These are phyloP conservation scores for Eulemur rufifrons DNA, from an alignment of 2,113 vertebrate genomes.

Conservation along the genomic window DNA sequence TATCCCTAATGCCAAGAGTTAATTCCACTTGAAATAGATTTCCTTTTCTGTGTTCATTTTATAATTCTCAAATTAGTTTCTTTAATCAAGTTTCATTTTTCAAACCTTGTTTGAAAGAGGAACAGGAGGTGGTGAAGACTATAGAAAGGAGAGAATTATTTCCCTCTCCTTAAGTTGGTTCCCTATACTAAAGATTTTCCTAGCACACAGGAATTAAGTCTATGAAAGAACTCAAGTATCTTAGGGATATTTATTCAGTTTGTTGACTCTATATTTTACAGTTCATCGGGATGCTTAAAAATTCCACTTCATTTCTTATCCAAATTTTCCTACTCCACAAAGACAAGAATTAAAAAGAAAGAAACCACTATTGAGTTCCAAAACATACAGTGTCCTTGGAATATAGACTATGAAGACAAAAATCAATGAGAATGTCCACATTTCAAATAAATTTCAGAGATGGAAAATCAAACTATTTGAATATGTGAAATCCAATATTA, in stretches of 20 bases:
- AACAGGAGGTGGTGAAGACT: background rate
- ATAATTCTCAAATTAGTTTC: constrained; percentile 18
- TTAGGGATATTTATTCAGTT: background rate
- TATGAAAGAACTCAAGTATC: background rate
- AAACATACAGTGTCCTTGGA: background rate
- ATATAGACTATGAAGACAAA: constrained; percentile 17
- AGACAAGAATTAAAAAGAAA: constrained; percentile 21
- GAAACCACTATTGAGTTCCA: background rate
- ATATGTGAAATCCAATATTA: background rate
- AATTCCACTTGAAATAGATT: constrained; percentile 39
- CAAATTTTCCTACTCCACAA: background rate
- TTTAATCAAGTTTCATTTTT: constrained; percentile 45
- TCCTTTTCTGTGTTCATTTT: background rate
- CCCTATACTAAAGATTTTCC: background rate
- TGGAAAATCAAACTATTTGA: constrained; percentile 38
- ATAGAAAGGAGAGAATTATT: background rate
- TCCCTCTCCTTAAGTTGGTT: background rate
- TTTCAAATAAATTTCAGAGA: constrained; percentile 33
- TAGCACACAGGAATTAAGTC: background rate
- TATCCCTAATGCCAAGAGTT: constrained; percentile 22
- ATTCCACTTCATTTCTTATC: background rate
- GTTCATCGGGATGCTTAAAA: background rate
- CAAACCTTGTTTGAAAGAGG: constrained; percentile 53
- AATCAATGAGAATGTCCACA: background rate
- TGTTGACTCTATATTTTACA: background rate